These are phyloP conservation scores for Nomada flava DNA, from an alignment of 2,888 invertebrate species.

Conservation along the genomic window DNA sequence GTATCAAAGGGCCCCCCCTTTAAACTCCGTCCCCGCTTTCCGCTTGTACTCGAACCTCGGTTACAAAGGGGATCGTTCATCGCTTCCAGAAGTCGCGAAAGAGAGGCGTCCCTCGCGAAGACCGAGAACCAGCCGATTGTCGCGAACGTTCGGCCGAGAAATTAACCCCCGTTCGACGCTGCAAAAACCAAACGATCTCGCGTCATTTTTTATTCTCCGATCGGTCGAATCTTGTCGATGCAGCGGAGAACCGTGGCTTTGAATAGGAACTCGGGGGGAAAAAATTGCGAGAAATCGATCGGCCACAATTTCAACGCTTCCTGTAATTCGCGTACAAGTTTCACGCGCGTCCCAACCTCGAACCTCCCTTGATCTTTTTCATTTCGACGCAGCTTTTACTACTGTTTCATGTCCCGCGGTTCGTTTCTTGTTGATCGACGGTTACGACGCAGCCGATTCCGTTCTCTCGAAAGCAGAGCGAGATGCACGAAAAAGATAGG, in stretches of 20 bases:
- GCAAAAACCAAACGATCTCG: not conserved
- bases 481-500: not conserved
- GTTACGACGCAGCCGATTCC: not conserved
- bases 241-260: not conserved
- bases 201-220: not conserved
- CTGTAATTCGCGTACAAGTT: too few relatives aligned
- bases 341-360: too few relatives aligned
- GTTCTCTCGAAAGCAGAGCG: not conserved
- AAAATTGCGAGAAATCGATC: not conserved
- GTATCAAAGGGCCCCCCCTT: conserved; percentile 66
- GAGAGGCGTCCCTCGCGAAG: conserved; percentile 24
- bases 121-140: conserved; percentile 7
- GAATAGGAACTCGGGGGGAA: not conserved
- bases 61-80: conserved; percentile 75
- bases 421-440: conserved; percentile 16
- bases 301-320: too few relatives aligned
- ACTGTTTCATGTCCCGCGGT: not conserved
- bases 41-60: conserved; percentile 34
- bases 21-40: conserved; percentile 26
- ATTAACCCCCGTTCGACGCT: not conserved
- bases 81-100: conserved; percentile 70
- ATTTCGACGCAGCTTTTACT: too few relatives aligned
- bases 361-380: too few relatives aligned
- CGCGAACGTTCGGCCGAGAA: not conserved
- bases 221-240: not conserved